Conservation (phyloP, 30 jellyfish, hydroid and myxozoan genomes). For the Rhopilema esculentum region DNA sequence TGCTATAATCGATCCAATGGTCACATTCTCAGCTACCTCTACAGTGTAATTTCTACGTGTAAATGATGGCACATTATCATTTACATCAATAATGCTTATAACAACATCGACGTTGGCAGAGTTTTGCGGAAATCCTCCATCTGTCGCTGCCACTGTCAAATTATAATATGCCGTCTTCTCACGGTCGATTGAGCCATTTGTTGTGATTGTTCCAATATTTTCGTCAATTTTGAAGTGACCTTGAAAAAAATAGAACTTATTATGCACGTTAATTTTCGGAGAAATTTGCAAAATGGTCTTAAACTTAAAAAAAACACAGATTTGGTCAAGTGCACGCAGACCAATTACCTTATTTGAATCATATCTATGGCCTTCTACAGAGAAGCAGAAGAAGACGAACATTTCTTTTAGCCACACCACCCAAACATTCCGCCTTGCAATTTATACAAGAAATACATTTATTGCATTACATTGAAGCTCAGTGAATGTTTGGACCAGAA, state of each 20-base stretch:
- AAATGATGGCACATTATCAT: conserved; percentile 86
- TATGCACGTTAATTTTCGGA: no score
- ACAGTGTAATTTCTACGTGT: conserved; percentile 10
- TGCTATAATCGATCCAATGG: conserved; percentile 22
- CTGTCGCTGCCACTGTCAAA: conserved; percentile 70
- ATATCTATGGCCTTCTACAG: no score
- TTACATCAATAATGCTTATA: conserved; percentile 64
- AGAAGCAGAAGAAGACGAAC: no score
- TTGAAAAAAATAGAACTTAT: neutral
- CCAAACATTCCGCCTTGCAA: no score
- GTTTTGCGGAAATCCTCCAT: conserved; percentile 70
- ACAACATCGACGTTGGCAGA: conserved; percentile 30
- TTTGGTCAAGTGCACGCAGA: no score
- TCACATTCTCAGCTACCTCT: conserved; percentile 41
- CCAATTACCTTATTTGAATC: no score
- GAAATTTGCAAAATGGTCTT: no score
- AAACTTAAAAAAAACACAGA: no score
- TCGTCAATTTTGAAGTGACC: conserved; percentile 50
- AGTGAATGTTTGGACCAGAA: no score
- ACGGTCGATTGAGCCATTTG: conserved; percentile 73
- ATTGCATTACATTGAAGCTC: no score
- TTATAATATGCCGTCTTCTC: conserved; percentile 63
- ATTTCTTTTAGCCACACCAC: no score
- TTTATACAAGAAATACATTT: no score
- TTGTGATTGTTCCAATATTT: conserved; percentile 53